These are phyloP conservation scores for Aptenodytes forsteri DNA, from an alignment of 2,113 vertebrate genomes.

Conservation along the genomic window DNA sequence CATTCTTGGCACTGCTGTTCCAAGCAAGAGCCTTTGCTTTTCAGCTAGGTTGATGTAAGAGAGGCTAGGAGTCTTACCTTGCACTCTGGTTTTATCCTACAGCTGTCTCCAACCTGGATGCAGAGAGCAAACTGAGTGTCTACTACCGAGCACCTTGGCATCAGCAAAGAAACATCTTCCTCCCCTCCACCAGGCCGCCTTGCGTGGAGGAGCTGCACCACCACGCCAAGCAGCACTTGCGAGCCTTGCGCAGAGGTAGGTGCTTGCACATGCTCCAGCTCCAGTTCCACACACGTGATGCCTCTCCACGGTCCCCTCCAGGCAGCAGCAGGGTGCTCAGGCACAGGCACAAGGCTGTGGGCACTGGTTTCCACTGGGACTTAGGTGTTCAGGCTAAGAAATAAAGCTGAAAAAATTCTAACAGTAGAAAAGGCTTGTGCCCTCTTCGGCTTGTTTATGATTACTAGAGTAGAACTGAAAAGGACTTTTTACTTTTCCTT, in stretches of 20 bases:
- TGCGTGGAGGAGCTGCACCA: conserved; percentile 91
- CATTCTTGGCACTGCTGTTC: not conserved
- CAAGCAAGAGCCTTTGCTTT: not conserved
- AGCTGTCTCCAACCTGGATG: conserved; percentile 95
- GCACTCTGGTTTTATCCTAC: not conserved
- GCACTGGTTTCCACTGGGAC: not conserved
- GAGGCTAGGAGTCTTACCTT: not conserved
- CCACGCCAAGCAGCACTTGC: conserved; percentile 86
- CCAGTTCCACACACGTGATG: rapidly evolving
- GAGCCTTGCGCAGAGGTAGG: conserved; percentile 85
- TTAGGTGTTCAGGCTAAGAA: not conserved
- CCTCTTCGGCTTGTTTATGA: not conserved
- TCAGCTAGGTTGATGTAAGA: not conserved
- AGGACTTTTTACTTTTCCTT: not conserved
- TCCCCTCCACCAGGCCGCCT: conserved; percentile 84
- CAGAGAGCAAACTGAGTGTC: conserved; percentile 90
- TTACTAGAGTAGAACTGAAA: not conserved
- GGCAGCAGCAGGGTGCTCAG: not conserved
- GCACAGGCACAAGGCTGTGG: not conserved
- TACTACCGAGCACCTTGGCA: conserved; percentile 89
- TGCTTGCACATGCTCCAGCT: rapidly evolving
- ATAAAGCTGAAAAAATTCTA: not conserved
- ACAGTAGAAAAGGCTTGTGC: not conserved
- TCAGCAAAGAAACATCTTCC: conserved; percentile 90
- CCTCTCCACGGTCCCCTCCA: not conserved